Evolutionary conservation across 2,888 invertebrate genomes (phyloP).

Genomic region (Clunio marinus): DNA sequence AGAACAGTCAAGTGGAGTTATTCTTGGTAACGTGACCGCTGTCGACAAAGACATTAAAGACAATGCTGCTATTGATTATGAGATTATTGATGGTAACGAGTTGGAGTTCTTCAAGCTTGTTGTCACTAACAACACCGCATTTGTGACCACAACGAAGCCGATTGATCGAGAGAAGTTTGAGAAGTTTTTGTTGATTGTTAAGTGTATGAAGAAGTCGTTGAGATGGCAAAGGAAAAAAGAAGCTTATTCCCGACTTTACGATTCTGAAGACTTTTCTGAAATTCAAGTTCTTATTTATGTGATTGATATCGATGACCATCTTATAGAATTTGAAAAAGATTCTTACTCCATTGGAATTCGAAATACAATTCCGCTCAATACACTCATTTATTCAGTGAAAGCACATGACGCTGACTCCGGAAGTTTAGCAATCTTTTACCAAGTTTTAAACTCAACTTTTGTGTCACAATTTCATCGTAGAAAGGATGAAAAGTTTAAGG

Average conservation of each 20-base stretch:
- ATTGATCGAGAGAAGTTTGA: constrained; percentile 63
- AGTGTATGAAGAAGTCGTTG: constrained; percentile 58
- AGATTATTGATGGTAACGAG: constrained; percentile 70
- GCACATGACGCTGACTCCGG: constrained; percentile 67
- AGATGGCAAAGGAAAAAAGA: constrained; percentile 1
- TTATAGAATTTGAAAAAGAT: constrained; percentile 61
- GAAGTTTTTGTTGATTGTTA: constrained; percentile 60
- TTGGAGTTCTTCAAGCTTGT: constrained; percentile 60
- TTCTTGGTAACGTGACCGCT: constrained; percentile 65
- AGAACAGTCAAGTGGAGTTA: constrained; percentile 62
- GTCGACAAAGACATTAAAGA: constrained; percentile 70
- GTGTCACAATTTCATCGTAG: constrained; percentile 51
- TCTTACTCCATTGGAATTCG: constrained; percentile 68
- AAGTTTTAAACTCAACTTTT: constrained; percentile 59
- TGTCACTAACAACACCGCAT: constrained; percentile 61
- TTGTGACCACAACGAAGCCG: constrained; percentile 58
- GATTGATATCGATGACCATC: constrained; percentile 69
- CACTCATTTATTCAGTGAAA: constrained; percentile 61
- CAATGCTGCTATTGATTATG: constrained; percentile 71
- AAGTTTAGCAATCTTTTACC: constrained; percentile 61
- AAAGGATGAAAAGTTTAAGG: constrained; percentile 49
- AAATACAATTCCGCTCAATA: constrained; percentile 69
- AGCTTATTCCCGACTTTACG: constrained; percentile 54
- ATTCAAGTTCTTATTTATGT: constrained; percentile 62
- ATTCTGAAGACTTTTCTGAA: constrained; percentile 65